Conservation (phyloP, 2,888 invertebrate species). For the Himalopsyche tibetana region DNA sequence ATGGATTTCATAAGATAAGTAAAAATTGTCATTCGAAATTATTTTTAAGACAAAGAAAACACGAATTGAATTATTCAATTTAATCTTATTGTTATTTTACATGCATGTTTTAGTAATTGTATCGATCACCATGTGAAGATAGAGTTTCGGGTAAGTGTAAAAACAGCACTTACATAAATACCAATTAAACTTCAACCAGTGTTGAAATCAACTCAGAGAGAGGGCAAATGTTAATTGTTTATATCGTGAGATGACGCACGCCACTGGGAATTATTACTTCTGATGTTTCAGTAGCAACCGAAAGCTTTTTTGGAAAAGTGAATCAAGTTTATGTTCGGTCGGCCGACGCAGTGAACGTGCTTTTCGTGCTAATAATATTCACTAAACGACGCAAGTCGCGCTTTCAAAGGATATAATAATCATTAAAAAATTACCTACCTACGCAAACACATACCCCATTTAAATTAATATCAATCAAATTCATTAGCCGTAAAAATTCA, state of each 20-base stretch:
- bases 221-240: constrained; percentile 40
- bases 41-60: too few relatives aligned
- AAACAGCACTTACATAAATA: neutral
- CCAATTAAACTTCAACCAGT: constrained; percentile 27
- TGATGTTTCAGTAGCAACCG: neutral
- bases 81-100: too few relatives aligned
- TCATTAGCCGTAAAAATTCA: constrained; percentile 6
- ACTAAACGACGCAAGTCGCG: constrained; percentile 17
- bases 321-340: constrained; percentile 61
- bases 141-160: neutral
- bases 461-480: constrained; percentile 19
- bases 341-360: constrained; percentile 39
- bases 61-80: too few relatives aligned
- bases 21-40: too few relatives aligned
- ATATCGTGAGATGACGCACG: constrained; percentile 12
- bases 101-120: too few relatives aligned
- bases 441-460: neutral
- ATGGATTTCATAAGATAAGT: too few relatives aligned
- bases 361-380: constrained; percentile 42
- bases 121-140: too few relatives aligned
- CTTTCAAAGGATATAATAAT: constrained; percentile 1
- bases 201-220: constrained; percentile 22
- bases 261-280: constrained; percentile 27
- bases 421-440: constrained; percentile 10
- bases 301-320: constrained; percentile 51